Base-by-base conservation (phyloP, 2,888 invertebrate species). In the Phortica okadai region DNA sequence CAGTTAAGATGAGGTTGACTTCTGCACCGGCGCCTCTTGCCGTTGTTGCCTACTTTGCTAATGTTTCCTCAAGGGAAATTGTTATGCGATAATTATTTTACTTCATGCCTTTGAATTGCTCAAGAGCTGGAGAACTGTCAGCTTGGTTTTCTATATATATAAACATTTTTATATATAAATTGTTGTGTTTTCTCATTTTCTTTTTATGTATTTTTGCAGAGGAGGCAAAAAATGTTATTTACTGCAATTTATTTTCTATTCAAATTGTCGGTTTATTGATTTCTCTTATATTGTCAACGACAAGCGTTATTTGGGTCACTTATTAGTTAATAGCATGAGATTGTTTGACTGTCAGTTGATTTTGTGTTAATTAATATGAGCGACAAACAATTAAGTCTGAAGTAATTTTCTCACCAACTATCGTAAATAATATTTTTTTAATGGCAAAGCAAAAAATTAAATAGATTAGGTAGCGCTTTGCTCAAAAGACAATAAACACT, bases 31-130 rank as follows among this genome's bases (percentile, higher is more conserved):
- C 33, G 7, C 14, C 41, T 74, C 11, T 2, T 67, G 11, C 11
- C 74, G 45, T 21, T 11, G 10, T 16, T 16, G 16, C 62, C 1
- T 21, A n/a, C 59, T 59, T 25, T 33, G 54, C 70, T 72, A 54
- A 64, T 56, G 33, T 25, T 74, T 74, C 76, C 74, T 41, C 74
- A 41, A 74, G 77, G 77, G 73, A 86, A 86, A 81, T 81, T 81
- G 81, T 82, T 78, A 78, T 76, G 78, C 73, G 87, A 81, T 86
- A 86, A 86, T 84, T 80, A 83, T 80, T 81, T 82, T 82, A 77
- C 67, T 73, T 72, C 33, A 74, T 42, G 73, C 56, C 69, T 44
- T 45, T 25, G 42, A 44, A 33, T 16, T 59, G 16, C 66, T 66
- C 6, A 25, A 33, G 33, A 33, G 33, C 33, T 33, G 33, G 33